phyloP scores from a whole-genome alignment of 2,797 vertebrate genomes.

The Limosa lapponica region DNA sequence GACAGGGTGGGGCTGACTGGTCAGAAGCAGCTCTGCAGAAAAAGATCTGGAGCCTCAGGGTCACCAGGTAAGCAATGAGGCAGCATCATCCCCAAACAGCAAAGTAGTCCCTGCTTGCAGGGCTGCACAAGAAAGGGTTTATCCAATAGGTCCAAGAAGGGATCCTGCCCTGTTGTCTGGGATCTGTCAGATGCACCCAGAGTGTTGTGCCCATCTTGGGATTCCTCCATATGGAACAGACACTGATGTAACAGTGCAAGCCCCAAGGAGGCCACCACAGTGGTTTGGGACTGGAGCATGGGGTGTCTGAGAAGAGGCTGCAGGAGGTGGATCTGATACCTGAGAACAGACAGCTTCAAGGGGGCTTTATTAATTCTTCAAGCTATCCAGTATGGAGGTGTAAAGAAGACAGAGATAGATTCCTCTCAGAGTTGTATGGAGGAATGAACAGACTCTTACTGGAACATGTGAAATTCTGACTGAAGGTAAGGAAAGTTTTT shows the following conservation, averaged over 20 bases:
- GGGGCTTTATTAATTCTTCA: neutral
- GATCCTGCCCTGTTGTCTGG: neutral
- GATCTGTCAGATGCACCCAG: neutral
- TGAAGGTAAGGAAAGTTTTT: neutral
- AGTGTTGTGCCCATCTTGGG: fast-evolving
- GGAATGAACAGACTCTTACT: neutral
- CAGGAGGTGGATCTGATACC: neutral
- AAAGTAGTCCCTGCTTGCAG: neutral
- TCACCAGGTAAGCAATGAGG: too few species aligned
- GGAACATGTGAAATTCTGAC: neutral
- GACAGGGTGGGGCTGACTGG: neutral
- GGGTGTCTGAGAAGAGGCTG: neutral
- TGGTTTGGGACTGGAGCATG: fast-evolving
- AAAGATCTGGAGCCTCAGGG: neutral
- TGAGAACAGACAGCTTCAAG: neutral
- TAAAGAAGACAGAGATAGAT: neutral
- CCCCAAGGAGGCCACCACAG: neutral
- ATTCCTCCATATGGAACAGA: fast-evolving
- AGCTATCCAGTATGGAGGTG: neutral
- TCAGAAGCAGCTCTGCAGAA: neutral
- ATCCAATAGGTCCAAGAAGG: neutral
- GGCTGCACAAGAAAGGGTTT: neutral
- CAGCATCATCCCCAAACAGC: fast-evolving
- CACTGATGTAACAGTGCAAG: fast-evolving
- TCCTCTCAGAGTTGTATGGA: neutral